phyloP scores from a whole-genome alignment of 35 echinoderm and acorn worm genomes.

The Apostichopus japonicus region DNA sequence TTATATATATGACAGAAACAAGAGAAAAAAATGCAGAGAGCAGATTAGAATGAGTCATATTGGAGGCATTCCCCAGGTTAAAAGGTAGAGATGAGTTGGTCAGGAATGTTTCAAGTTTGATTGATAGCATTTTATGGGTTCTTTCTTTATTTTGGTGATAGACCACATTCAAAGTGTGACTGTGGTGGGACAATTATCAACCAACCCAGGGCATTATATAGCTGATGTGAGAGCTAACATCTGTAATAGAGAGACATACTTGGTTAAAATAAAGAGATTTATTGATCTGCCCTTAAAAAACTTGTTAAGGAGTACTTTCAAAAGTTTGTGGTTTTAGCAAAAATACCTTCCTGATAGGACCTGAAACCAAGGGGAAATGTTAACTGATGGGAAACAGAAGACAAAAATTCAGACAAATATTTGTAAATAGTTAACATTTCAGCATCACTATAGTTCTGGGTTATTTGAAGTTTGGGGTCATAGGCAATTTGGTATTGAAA shows the following conservation, averaged over 20 bases:
- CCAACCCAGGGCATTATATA: too few relatives aligned
- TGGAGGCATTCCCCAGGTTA: neutral
- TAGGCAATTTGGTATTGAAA: neutral
- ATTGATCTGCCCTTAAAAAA: too few relatives aligned
- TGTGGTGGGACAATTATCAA: too few relatives aligned
- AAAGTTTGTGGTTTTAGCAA: neutral
- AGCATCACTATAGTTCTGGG: neutral
- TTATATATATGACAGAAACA: too few relatives aligned
- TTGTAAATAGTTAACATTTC: neutral
- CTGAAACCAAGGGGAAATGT: neutral
- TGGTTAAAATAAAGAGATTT: too few relatives aligned
- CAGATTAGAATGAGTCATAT: neutral
- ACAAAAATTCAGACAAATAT: neutral
- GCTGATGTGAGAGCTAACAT: too few relatives aligned
- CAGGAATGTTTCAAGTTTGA: too few relatives aligned
- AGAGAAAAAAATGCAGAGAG: too few relatives aligned
- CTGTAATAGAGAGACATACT: too few relatives aligned
- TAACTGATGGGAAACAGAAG: neutral
- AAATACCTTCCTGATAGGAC: neutral
- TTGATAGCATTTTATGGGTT: too few relatives aligned
- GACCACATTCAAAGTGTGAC: too few relatives aligned
- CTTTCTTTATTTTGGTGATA: too few relatives aligned
- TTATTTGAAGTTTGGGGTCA: neutral
- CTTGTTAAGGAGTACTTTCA: neutral
- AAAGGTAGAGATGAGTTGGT: neutral